A percentile compares a stretch with the other conserved stretches of the same genome.
phyloP scores from a whole-genome alignment of 2,797 vertebrate genomes.

The Cryptoblepharus egeriae region DNA sequence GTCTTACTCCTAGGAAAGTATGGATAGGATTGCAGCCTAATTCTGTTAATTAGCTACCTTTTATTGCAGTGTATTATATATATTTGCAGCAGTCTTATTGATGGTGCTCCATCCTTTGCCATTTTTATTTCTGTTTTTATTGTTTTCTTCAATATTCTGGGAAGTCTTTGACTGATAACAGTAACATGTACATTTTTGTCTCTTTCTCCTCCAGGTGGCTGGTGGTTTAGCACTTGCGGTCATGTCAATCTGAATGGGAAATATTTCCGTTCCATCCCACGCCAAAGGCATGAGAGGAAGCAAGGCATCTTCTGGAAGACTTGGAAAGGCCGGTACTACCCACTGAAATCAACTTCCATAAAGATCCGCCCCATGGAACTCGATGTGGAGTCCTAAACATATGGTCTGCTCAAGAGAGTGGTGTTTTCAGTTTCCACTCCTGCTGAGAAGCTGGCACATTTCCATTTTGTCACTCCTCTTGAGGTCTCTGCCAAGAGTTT shows the following conservation, averaged over 20 bases:
- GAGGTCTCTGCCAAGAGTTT: not conserved
- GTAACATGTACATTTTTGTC: not conserved
- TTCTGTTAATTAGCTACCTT: too few species aligned
- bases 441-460: not conserved
- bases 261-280: conserved; percentile 90
- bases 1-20: too few species aligned
- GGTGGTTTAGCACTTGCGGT: conserved; percentile 97
- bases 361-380: conserved; percentile 85
- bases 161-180: not conserved
- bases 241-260: conserved; percentile 93
- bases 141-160: not conserved
- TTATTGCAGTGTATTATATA: too few species aligned
- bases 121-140: too few species aligned
- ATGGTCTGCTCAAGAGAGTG: conserved; percentile 4
- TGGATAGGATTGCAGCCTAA: too few species aligned
- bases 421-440: not conserved
- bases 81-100: too few species aligned
- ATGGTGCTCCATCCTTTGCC: too few species aligned
- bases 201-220: conserved; percentile 82
- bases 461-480: not conserved
- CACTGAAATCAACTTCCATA: conserved; percentile 87
- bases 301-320: conserved; percentile 97
- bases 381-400: conserved; percentile 56
- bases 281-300: conserved; percentile 90
- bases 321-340: conserved; percentile 95